These are phyloP conservation scores for Jordanella pulchra DNA, from an alignment of 2,797 vertebrate genomes.

Conservation along the genomic window DNA sequence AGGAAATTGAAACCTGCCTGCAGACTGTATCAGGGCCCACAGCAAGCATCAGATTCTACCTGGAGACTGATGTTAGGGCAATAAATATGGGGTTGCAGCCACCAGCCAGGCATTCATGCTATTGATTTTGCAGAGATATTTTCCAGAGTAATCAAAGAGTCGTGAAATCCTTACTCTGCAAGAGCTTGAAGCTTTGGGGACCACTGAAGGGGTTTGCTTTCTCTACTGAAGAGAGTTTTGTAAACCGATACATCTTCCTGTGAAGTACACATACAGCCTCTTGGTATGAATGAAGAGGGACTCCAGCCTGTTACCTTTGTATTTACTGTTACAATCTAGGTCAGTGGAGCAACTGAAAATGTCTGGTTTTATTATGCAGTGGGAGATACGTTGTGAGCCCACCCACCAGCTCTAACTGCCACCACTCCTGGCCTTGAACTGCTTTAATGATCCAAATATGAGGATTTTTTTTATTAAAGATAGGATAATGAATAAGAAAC, in stretches of 20 bases:
- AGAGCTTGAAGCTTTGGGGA: slow-evolving; percentile 64
- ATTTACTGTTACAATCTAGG: slow-evolving; percentile 18
- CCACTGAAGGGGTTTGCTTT: slow-evolving; percentile 71
- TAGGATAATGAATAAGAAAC: not conserved
- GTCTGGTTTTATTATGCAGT: slow-evolving; percentile 12
- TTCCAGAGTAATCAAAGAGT: slow-evolving; percentile 78
- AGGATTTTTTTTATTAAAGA: not conserved
- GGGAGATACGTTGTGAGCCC: not conserved
- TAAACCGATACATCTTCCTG: slow-evolving; percentile 60
- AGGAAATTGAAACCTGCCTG: slow-evolving; percentile 55
- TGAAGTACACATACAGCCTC: slow-evolving; percentile 39
- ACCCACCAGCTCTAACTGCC: not conserved
- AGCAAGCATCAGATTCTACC: slow-evolving; percentile 62
- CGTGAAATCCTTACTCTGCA: slow-evolving; percentile 68
- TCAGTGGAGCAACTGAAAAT: slow-evolving; percentile 15
- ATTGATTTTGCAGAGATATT: slow-evolving; percentile 75
- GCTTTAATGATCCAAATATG: not conserved
- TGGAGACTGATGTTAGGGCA: slow-evolving; percentile 68
- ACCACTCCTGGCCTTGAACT: not conserved
- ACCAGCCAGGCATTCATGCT: slow-evolving; percentile 57
- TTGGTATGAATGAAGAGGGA: not conserved
- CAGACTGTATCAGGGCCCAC: slow-evolving; percentile 51
- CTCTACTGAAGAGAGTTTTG: slow-evolving; percentile 62
- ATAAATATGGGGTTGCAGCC: slow-evolving; percentile 58
- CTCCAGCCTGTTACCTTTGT: slow-evolving; percentile 18